Evolutionary conservation across 92 coral and sea anemone species (phyloP), one percentile per base, ranked within the genome.

Genomic region (Heteractis magnifica): DNA sequence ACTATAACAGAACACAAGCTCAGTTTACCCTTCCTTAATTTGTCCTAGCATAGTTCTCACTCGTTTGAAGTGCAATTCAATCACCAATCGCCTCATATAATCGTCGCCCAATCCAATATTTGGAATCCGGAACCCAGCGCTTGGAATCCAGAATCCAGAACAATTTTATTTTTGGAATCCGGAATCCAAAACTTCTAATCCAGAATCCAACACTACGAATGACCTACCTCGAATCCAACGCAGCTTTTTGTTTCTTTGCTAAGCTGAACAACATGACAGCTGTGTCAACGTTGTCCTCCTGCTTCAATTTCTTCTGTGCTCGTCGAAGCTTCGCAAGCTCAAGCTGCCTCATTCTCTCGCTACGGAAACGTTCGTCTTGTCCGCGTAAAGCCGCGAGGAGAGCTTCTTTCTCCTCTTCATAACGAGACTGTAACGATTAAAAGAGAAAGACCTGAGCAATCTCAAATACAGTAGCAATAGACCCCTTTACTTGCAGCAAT

Each of bases 301-400:
- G 85, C 56, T 94, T 91, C 44, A 96, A 89, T 62, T 87, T 86
- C 60, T 94, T 93, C 79, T 96, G 98, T 82, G 90, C 98, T 48
- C 99, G 92, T 68, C 97, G 84, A 26, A 96, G 89, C 78, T 93
- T 96, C 5, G 98, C 99, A n/a, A 96, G 94, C 72, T 94, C 98
- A 23, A 96, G 86, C 71, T 96, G 99, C 8, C 99, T 90, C 56
- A 84, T 90, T 34, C 90, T 89, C 81, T 96, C 99, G 85, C 85
- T 94, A 80, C 71, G 84, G 19, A 96, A 87, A 53, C 93, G 88
- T 51, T 84, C 91, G 79, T 96, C 99, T 52, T 95, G 97, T 5
- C 91, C 93, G 50, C 99, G 92, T n/a, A 96, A 87, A 13, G 93
- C 85, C 6, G 97, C 92, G 16, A 96, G 91, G 1, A 96, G 90